These are phyloP conservation scores for Tetramorium simillimum DNA, from an alignment of 1,140 invertebrate species.

Conservation along the genomic window DNA sequence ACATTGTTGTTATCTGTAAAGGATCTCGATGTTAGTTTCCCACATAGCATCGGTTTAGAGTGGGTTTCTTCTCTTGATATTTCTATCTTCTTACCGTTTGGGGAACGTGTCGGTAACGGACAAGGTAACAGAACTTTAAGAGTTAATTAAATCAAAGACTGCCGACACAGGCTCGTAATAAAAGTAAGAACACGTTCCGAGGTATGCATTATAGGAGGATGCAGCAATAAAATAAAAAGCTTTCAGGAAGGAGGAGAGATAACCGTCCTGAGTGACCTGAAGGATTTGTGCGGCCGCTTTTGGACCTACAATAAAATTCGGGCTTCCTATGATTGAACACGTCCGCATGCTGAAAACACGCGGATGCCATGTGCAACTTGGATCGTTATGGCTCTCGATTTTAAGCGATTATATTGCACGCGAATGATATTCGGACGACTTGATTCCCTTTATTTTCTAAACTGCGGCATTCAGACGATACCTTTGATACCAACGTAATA, in stretches of 20 bases:
- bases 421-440: background rate
- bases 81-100: conserved; percentile 32
- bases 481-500: background rate
- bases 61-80: conserved; percentile 34
- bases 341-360: background rate
- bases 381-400: background rate
- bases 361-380: background rate
- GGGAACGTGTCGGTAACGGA: conserved; percentile 58
- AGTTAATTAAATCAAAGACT: conserved; percentile 84
- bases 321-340: conserved; percentile 40
- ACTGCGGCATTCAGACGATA: background rate
- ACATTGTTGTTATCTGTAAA: background rate
- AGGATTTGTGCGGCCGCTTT: conserved; percentile 37
- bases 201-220: conserved; percentile 81
- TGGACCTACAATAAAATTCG: conserved; percentile 52
- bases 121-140: conserved; percentile 74
- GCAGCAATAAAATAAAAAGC: conserved; percentile 83
- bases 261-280: conserved; percentile 65
- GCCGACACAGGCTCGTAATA: conserved; percentile 82
- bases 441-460: background rate
- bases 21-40: background rate
- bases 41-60: background rate
- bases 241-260: conserved; percentile 74
- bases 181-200: conserved; percentile 82
- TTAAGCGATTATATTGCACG: conserved; percentile 5